These are phyloP conservation scores for Psococerastis gibbosa DNA, from an alignment of 2,888 invertebrate genomes.

Conservation along the genomic window DNA sequence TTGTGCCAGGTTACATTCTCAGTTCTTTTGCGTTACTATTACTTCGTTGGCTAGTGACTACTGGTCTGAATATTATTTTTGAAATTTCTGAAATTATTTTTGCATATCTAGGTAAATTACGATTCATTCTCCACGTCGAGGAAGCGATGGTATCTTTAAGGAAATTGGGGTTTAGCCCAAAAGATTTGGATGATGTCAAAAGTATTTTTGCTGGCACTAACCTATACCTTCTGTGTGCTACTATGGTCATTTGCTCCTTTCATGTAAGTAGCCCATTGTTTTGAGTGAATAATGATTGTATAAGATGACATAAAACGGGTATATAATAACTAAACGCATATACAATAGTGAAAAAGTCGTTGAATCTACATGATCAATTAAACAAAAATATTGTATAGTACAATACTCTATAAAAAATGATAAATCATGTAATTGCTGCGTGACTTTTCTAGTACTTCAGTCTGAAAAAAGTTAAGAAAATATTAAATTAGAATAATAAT, in stretches of 20 bases:
- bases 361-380: no score
- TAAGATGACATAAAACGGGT: not conserved
- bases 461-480: no score
- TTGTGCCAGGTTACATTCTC: not conserved
- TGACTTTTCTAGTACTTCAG: no score
- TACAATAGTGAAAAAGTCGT: no score
- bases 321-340: no score
- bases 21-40: not conserved
- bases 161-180: constrained; percentile 69
- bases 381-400: no score
- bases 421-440: no score
- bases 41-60: no score
- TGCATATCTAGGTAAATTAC: constrained; percentile 19
- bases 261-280: constrained; percentile 52
- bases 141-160: constrained; percentile 49
- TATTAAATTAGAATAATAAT: no score
- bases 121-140: constrained; percentile 58
- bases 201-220: constrained; percentile 93
- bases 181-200: constrained; percentile 92
- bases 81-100: constrained; percentile 4
- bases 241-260: constrained; percentile 74
- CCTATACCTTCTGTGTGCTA: constrained; percentile 72
- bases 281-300: not conserved
- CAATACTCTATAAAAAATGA: no score
- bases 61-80: not conserved